Conservation (phyloP, 2,113 vertebrate genomes). For the Lophius piscatorius region DNA sequence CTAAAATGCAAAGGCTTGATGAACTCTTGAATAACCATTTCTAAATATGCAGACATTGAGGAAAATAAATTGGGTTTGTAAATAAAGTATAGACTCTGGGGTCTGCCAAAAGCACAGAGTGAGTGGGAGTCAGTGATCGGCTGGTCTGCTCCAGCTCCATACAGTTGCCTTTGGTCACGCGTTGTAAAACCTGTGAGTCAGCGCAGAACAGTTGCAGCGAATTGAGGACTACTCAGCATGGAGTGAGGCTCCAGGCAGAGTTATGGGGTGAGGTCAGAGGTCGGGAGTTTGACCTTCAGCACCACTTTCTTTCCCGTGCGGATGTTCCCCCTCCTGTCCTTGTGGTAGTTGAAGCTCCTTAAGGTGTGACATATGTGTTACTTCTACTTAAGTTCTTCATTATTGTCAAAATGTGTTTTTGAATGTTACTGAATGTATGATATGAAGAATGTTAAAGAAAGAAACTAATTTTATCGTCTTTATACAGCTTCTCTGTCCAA, state of each 20-base stretch:
- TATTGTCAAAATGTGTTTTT: too few relatives aligned
- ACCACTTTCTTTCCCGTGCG: too few relatives aligned
- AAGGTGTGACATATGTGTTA: too few relatives aligned
- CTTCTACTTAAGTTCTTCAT: too few relatives aligned
- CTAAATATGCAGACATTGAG: too few relatives aligned
- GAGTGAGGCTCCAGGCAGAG: slow-evolving; percentile 36
- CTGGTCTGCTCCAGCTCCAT: slow-evolving; percentile 2
- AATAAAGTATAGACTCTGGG: slow-evolving; percentile 3
- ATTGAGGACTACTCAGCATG: slow-evolving; percentile 26
- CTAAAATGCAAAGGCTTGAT: too few relatives aligned
- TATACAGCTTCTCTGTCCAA: slow-evolving; percentile 6
- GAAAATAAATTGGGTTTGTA: neutral
- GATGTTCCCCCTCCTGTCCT: too few relatives aligned
- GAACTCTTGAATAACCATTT: too few relatives aligned
- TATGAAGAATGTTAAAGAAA: too few relatives aligned
- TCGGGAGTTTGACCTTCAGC: slow-evolving; percentile 40
- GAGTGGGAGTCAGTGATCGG: neutral
- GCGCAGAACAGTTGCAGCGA: slow-evolving; percentile 19
- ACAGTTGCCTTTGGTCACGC: slow-evolving; percentile 37
- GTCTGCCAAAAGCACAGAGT: neutral
- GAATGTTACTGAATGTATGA: too few relatives aligned
- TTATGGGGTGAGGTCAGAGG: slow-evolving; percentile 55
- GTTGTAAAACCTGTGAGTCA: slow-evolving; percentile 41
- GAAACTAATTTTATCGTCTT: neutral
- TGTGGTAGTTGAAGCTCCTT: too few relatives aligned